Evolutionary conservation across 2,113 vertebrate species (phyloP), one percentile per base, ranked within the genome.

Genomic region (Nematolebias whitei): DNA sequence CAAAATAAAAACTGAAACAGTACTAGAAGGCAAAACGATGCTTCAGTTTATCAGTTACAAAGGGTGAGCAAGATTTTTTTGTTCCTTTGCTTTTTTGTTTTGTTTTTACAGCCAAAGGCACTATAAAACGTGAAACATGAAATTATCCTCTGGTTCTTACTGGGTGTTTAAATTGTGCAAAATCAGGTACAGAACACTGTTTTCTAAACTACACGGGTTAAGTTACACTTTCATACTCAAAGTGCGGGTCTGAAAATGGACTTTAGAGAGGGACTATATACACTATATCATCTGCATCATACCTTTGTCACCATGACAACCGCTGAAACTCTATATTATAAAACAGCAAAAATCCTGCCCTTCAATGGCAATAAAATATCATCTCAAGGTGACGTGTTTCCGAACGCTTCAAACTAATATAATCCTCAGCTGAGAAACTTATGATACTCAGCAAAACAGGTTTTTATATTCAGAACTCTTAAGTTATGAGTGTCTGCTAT

Each of bases 401-500:
- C 51, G 23, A 69, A 45, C 20, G 23, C 32, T 67, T 55, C 44
- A 55, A 65, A 62, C 59, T 41, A 56, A 52, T 61, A 39, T 8
- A 23, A 76, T 56, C 12, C 60, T 71, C 41, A 48, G 69, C 49
- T 23, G 44, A 24, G 72, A 54, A 43, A 32, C 63, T 59, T 20
- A n/a, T 56, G 61, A 75, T 68, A 66, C 54, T 58, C 13, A 38
- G 38, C 38, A 14, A 66, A 23, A 63, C 65, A 67, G 29, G 68
- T 38, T 53, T 56, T 57, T 62, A 22, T 43, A 69, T 82, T 83
- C 52, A 80, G 78, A 83, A 74, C 60, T n/a, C n/a, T 23, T 74
- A 77, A 80, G 80, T 82, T 78, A 74, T 74, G 75, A 78, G 71
- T 51, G 53, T 44, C 16, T 63, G 65, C 68, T 61, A 32, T 50